Evolutionary conservation across 1,140 invertebrate species (phyloP).

Genomic region (Dendrolimus kikuchii): DNA sequence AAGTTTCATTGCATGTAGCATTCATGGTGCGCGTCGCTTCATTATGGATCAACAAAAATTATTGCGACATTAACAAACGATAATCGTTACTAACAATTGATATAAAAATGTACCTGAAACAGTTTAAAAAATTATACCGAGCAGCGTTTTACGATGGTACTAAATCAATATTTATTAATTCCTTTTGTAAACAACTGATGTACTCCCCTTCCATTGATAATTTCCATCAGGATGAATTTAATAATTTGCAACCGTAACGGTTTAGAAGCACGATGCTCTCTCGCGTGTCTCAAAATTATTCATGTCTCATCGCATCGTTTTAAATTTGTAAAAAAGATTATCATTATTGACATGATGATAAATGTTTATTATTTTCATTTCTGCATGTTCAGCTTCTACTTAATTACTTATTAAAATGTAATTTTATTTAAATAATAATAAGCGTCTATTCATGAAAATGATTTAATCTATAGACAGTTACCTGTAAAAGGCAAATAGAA

Average conservation of each 20-base stretch:
- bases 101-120: too few relatives aligned
- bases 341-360: background rate
- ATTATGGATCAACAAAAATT: too few relatives aligned
- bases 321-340: constrained; percentile 31
- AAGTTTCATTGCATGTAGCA: too few relatives aligned
- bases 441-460: too few relatives aligned
- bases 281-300: constrained; percentile 20
- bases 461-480: too few relatives aligned
- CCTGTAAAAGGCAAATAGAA: too few relatives aligned
- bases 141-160: constrained; percentile 12
- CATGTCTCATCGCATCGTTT: constrained; percentile 30
- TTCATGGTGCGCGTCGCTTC: too few relatives aligned
- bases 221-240: constrained; percentile 20
- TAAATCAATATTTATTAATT: constrained; percentile 22
- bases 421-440: too few relatives aligned
- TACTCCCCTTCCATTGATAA: constrained; percentile 7
- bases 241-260: constrained; percentile 14
- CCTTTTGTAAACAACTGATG: constrained; percentile 16
- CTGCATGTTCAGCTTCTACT: background rate
- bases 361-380: background rate
- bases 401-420: too few relatives aligned
- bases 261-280: background rate
- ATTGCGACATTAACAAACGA: too few relatives aligned
- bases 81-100: too few relatives aligned
- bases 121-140: background rate